Conservation (phyloP, 2,797 vertebrate genomes). For the Scleropages formosus region DNA sequence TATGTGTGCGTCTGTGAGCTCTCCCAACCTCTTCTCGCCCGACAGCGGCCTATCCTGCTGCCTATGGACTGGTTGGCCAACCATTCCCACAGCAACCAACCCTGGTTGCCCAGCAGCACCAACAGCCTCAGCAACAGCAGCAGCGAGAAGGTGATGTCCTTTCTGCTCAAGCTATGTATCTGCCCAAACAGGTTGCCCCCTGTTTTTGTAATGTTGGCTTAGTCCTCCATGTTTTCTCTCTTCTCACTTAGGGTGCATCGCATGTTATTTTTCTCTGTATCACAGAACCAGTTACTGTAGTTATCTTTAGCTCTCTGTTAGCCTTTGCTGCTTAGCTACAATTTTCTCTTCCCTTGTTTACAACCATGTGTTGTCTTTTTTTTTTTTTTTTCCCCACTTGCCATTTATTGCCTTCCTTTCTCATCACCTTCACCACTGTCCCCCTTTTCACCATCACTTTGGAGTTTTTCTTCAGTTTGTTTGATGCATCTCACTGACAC, state of each 20-base stretch:
- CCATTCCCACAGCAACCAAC: slow-evolving; percentile 85
- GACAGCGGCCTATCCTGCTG: slow-evolving; percentile 86
- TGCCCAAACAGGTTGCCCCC: slow-evolving; percentile 46
- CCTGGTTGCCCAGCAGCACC: slow-evolving; percentile 82
- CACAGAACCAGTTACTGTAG: neutral
- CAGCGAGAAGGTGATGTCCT: slow-evolving; percentile 80
- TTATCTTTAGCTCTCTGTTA: neutral
- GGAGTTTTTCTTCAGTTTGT: neutral
- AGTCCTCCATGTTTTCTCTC: neutral
- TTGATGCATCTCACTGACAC: neutral
- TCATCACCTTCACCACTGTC: neutral
- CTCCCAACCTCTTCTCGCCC: slow-evolving; percentile 48
- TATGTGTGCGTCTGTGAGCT: neutral
- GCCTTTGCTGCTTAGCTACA: too few relatives aligned
- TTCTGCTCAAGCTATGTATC: slow-evolving; percentile 56
- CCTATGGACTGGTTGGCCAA: slow-evolving; percentile 86
- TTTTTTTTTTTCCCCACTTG: too few relatives aligned
- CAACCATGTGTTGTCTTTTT: neutral
- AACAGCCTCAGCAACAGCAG: slow-evolving; percentile 82
- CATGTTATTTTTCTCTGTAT: neutral
- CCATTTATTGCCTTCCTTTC: neutral
- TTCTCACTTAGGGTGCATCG: neutral
- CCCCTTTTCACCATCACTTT: neutral
- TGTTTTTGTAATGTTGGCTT: slow-evolving; percentile 45
- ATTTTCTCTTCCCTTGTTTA: too few relatives aligned